Evolutionary conservation across 2,797 vertebrate species (phyloP).

Genomic region (Oceanodroma leucorhoa): DNA sequence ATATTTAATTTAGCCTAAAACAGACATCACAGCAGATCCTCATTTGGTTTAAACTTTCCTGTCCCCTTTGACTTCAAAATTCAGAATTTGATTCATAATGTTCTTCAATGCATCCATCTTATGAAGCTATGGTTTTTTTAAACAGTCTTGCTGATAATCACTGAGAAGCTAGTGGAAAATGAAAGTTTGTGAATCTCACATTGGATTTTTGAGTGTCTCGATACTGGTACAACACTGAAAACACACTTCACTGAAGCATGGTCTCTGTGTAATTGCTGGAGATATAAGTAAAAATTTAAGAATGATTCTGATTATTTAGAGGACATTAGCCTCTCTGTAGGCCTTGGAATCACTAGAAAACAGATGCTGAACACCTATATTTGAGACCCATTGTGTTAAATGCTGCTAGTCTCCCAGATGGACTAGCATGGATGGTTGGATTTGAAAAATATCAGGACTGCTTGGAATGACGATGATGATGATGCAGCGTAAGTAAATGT

Average conservation of each 20-base stretch:
- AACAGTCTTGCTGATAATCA: neutral
- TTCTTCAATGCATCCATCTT: neutral
- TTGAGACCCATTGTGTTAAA: neutral
- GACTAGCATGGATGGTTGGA: neutral
- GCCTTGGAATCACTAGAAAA: neutral
- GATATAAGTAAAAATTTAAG: neutral
- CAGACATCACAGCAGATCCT: neutral
- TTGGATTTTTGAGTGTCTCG: neutral
- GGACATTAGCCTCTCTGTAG: neutral
- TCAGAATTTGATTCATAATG: neutral
- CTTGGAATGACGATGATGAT: neutral
- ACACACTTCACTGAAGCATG: neutral
- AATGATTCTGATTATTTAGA: neutral
- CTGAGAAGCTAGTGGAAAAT: neutral
- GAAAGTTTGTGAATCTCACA: neutral
- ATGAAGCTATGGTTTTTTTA: neutral
- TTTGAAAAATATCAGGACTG: neutral
- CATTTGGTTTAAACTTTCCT: neutral
- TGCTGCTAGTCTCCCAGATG: neutral
- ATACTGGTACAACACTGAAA: neutral
- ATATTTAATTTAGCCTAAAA: neutral
- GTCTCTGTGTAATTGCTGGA: neutral
- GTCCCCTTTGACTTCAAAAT: neutral
- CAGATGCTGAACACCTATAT: neutral
- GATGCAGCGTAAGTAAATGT: neutral